phyloP scores from a whole-genome alignment of 1,140 invertebrate genomes.

The Cotesia chilonis region DNA sequence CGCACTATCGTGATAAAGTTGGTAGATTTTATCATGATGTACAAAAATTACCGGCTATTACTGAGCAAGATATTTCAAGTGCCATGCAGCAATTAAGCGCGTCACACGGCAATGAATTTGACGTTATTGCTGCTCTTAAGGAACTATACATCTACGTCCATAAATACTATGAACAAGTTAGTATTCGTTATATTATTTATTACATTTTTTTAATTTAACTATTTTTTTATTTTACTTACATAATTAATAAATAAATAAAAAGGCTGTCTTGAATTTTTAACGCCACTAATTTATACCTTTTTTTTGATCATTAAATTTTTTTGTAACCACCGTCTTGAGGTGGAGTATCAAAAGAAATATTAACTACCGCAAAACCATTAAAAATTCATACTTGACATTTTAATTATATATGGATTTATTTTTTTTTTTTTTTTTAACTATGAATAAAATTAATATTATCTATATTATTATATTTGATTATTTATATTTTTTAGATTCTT shows the following conservation, averaged over 20 bases:
- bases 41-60: conserved; percentile 84
- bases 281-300: background rate
- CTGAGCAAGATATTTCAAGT: conserved; percentile 90
- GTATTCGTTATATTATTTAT: conserved; percentile 47
- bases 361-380: no score
- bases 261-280: no score
- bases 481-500: conserved; percentile 71
- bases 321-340: conserved; percentile 12
- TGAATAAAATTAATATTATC: no score
- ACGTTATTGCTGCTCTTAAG: conserved; percentile 89
- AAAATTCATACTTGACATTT: no score
- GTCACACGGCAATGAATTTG: conserved; percentile 87
- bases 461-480: background rate
- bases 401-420: background rate
- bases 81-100: conserved; percentile 91
- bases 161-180: conserved; percentile 91
- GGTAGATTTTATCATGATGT: conserved; percentile 88
- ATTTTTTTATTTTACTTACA: conserved; percentile 1
- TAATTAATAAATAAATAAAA: no score
- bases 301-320: background rate
- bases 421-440: no score
- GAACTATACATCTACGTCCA: conserved; percentile 94
- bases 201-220: conserved; percentile 1
- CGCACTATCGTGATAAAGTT: conserved; percentile 87
- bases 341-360: no score